Conservation (phyloP, 1,140 invertebrate genomes). For the Eufriesea mexicana region DNA sequence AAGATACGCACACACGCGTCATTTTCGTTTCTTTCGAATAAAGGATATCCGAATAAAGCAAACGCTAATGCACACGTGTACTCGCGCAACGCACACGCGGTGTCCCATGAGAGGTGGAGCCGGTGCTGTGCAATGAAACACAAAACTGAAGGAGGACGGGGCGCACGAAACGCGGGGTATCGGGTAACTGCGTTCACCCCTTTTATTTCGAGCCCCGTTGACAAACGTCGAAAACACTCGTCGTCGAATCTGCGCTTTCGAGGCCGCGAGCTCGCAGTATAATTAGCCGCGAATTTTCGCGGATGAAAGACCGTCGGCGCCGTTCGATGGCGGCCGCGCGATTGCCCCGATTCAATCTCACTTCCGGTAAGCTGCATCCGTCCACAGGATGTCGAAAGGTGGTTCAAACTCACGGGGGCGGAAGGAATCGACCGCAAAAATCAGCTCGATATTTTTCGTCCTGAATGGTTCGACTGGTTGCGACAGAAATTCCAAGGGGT, state of each 20-base stretch:
- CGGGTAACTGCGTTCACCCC: not conserved
- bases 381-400: too few species aligned
- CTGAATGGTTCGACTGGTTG: too few species aligned
- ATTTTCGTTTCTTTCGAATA: too few species aligned
- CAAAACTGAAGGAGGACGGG: not conserved
- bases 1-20: too few species aligned
- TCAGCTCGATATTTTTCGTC: too few species aligned
- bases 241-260: not conserved
- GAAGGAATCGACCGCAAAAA: not conserved
- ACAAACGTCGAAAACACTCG: slow-evolving; percentile 20
- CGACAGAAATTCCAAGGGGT: too few species aligned
- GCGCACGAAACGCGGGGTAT: not conserved
- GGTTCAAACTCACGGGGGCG: too few species aligned
- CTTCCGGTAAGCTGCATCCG: slow-evolving; percentile 6
- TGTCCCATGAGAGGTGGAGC: too few species aligned
- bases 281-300: slow-evolving; percentile 2
- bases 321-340: not conserved
- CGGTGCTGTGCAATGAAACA: not conserved
- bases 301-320: not conserved
- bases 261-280: not conserved
- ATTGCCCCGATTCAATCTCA: slow-evolving; percentile 10
- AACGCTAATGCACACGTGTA: too few species aligned
- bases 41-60: too few species aligned
- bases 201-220: not conserved
- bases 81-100: too few species aligned